Evolutionary conservation across 2,797 vertebrate genomes (phyloP), one percentile per base, ranked within the genome.

Genomic region (Eidolon dupreanum): DNA sequence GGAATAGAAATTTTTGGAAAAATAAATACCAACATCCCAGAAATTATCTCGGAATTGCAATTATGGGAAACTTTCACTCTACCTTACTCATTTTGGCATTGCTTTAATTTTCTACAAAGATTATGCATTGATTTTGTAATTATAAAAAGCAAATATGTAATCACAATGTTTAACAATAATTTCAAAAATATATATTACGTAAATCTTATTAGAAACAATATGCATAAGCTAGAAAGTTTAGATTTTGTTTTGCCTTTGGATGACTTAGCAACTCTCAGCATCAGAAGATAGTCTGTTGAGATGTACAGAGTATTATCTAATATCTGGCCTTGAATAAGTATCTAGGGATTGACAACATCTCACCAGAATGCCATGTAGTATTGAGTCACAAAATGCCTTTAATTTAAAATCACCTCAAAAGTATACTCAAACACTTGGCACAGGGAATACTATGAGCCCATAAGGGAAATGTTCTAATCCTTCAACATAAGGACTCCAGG

Each of bases 271-370:
- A 97, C 74, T 61, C 59, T 83, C 92, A 96, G 93, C 0, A 78
- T 96, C 97, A 95, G 91, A 96, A 98, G 93, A 98, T 96, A 90
- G 12, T 93, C 82, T 97, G 84, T 94, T 98, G 94, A 97, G 87
- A 97, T 95, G 94, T 96, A 95, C 79, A 26, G 65, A 98, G 85
- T 97, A 96, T 98, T 96, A 97, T 95, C 94, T 97, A 97, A 95
- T 96, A 97, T 98, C 96, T 98, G 97, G 93, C 96, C 96, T 97
- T 96, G 86, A 91, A 96, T 66, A 78, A 97, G 86, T 96, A 90
- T 98, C 96, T 97, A 90, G 96, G 96, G 43, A 96, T 95, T 97
- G 97, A 98, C 94, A 97, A 74, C 94, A 98, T 96, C 95, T 97
- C 97, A 96, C 85, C 97, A 97, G 97, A 97, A 97, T 97, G 90